Percentiles rank a stretch among this genome's conserved stretches.
Conservation (phyloP, 2,113 vertebrate species). For the Arothron firmamentum region DNA sequence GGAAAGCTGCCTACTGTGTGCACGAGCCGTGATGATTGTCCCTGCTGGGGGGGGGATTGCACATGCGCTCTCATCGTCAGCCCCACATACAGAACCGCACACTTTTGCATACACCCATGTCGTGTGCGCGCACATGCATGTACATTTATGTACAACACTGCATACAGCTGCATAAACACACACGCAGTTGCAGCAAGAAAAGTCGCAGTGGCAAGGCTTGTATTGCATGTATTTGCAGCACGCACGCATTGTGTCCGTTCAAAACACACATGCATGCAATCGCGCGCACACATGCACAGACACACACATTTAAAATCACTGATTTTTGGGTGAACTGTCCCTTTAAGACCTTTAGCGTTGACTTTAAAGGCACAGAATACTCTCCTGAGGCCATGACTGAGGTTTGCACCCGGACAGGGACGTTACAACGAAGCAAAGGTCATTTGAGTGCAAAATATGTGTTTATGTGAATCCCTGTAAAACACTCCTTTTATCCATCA, state of each 20-base stretch:
- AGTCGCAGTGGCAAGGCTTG: slow-evolving; percentile 20
- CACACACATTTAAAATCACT: slow-evolving; percentile 5
- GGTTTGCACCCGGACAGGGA: slow-evolving; percentile 7
- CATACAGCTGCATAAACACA: slow-evolving; percentile 15
- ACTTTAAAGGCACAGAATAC: not conserved
- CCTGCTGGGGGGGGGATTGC: slow-evolving; percentile 56
- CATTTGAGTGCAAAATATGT: slow-evolving; percentile 12
- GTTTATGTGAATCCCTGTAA: slow-evolving; percentile 1
- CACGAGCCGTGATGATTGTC: slow-evolving; percentile 76
- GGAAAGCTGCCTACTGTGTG: slow-evolving; percentile 70
- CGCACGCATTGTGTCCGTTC: slow-evolving; percentile 16
- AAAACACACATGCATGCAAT: slow-evolving; percentile 4
- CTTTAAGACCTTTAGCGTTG: slow-evolving; percentile 3
- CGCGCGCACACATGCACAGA: slow-evolving; percentile 22
- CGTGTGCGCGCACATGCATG: slow-evolving; percentile 28
- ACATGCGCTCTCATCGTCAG: slow-evolving; percentile 55
- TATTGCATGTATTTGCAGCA: slow-evolving; percentile 30
- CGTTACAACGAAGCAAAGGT: slow-evolving; percentile 10
- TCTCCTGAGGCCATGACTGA: slow-evolving; percentile 2
- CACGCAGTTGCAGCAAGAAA: not conserved
- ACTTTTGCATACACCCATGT: slow-evolving; percentile 28
- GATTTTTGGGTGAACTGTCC: not conserved
- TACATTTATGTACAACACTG: not conserved
- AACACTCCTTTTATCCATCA: too few relatives aligned
- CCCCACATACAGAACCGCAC: slow-evolving; percentile 9